Evolutionary conservation across 37 sponge, comb jelly and placozoan genomes (phyloP).

Genomic region (Bolinopsis microptera): DNA sequence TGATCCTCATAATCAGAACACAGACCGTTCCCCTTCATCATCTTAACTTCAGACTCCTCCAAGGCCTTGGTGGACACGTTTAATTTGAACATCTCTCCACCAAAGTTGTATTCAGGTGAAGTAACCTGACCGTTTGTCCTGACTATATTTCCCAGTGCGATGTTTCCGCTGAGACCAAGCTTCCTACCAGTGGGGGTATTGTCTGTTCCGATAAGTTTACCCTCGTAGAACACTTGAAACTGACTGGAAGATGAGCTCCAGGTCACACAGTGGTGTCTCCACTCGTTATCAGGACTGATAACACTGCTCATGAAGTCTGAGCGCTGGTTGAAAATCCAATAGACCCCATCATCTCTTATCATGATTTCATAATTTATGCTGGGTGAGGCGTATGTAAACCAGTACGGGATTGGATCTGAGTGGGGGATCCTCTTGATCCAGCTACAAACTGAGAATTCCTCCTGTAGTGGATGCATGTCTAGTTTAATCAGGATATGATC

Average conservation of each 20-base stretch:
- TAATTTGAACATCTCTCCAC: background rate
- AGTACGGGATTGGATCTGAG: background rate
- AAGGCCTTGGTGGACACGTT: background rate
- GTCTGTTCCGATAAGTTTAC: background rate
- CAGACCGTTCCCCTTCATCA: background rate
- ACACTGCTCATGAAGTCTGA: background rate
- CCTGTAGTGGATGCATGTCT: background rate
- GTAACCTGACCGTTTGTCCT: background rate
- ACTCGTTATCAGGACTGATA: background rate
- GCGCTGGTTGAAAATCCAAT: background rate
- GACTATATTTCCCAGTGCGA: background rate
- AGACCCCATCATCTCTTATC: background rate
- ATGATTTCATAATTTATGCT: background rate
- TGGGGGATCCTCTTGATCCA: background rate
- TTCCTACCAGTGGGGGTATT: background rate
- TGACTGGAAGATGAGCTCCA: background rate
- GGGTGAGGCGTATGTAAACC: background rate
- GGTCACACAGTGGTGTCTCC: background rate
- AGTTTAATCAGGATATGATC: background rate
- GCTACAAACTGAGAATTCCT: background rate
- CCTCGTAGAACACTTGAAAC: background rate
- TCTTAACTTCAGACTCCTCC: background rate
- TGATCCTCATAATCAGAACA: background rate
- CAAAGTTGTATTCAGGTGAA: background rate
- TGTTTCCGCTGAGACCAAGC: background rate